These are phyloP conservation scores for Adoxophyes honmai DNA, from an alignment of 1,140 invertebrate genomes.

Conservation along the genomic window DNA sequence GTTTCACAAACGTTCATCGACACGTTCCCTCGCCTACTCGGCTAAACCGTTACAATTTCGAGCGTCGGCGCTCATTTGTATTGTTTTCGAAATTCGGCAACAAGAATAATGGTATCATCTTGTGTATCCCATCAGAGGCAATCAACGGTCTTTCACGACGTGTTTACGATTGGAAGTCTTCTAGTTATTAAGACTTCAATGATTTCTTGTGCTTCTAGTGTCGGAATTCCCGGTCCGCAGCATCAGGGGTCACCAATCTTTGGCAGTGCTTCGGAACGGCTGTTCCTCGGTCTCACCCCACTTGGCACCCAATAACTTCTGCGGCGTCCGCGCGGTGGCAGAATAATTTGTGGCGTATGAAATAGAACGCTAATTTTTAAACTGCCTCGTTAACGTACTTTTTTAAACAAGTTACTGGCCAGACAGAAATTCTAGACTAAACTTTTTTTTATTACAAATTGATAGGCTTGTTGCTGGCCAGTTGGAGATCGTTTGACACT, in stretches of 20 bases:
- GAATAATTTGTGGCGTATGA: conserved; percentile 51
- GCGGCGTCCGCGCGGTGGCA: conserved; percentile 35
- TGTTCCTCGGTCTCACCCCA: conserved; percentile 59
- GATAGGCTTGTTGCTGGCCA: not conserved
- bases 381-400: conserved; percentile 19
- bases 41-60: conserved; percentile 27
- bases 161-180: too few relatives aligned
- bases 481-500: too few relatives aligned
- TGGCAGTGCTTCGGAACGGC: conserved; percentile 56
- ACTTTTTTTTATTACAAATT: too few relatives aligned
- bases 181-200: too few relatives aligned
- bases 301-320: conserved; percentile 69
- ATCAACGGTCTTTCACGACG: too few relatives aligned
- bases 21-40: conserved; percentile 23
- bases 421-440: too few relatives aligned
- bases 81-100: conserved; percentile 53
- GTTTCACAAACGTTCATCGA: conserved; percentile 8
- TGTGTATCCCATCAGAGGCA: too few relatives aligned
- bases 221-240: too few relatives aligned
- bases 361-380: conserved; percentile 17
- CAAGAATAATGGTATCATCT: conserved; percentile 62
- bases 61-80: conserved; percentile 34
- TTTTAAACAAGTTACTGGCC: too few relatives aligned
- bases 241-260: conserved; percentile 27
- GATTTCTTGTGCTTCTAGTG: too few relatives aligned